Conservation (phyloP, 2,888 invertebrate species). For the Drosophila borealis region DNA sequence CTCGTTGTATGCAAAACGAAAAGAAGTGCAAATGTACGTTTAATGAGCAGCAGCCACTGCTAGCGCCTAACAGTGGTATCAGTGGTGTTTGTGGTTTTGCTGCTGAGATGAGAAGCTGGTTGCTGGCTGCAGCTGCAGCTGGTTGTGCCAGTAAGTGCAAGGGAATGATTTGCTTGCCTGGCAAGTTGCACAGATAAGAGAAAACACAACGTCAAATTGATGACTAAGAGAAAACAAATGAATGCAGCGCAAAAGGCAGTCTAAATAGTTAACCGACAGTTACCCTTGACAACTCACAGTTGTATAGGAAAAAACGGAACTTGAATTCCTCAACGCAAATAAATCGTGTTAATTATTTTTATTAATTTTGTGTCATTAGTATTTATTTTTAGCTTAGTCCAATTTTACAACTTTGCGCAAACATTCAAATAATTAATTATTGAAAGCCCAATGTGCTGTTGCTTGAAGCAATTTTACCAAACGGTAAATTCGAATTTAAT, state of each 20-base stretch:
- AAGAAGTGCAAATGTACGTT: conserved; percentile 72
- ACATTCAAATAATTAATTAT: conserved; percentile 8
- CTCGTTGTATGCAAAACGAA: conserved; percentile 61
- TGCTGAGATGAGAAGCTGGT: conserved; percentile 12
- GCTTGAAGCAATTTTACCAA: conserved; percentile 16
- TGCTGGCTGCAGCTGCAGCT: not conserved
- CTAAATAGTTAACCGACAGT: conserved; percentile 10
- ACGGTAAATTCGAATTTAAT: conserved; percentile 28
- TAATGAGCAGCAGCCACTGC: conserved; percentile 57
- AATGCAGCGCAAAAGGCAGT: conserved; percentile 11
- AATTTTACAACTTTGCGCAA: not conserved
- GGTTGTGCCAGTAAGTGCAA: conserved; percentile 14
- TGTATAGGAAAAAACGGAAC: not conserved
- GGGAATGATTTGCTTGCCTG: conserved; percentile 25
- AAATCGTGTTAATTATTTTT: conserved; percentile 13
- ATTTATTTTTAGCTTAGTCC: conserved; percentile 4
- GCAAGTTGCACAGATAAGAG: conserved; percentile 21
- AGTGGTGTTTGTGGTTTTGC: conserved; percentile 33
- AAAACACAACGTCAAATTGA: conserved; percentile 30
- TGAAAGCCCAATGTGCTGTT: conserved; percentile 1
- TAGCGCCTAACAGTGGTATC: conserved; percentile 1
- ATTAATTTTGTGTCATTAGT: not conserved
- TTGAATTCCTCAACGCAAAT: not conserved
- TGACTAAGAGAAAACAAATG: conserved; percentile 38
- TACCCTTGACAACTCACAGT: conserved; percentile 6